A percentile compares a stretch with the other conserved stretches of the same genome.
These are phyloP conservation scores for Leptopilina boulardi DNA, from an alignment of 1,140 invertebrate genomes.

Conservation along the genomic window DNA sequence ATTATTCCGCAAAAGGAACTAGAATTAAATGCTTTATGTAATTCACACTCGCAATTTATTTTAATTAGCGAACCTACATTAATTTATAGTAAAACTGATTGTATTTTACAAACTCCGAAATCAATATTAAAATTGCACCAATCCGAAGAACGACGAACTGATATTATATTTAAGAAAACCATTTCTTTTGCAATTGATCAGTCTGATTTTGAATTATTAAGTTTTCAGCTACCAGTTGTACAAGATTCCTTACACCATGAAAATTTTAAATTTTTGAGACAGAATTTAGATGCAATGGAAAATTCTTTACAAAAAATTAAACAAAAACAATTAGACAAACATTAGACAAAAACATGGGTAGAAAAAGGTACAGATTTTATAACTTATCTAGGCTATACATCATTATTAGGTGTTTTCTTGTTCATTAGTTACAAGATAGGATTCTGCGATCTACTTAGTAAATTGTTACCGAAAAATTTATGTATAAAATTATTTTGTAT, in stretches of 20 bases:
- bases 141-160: not conserved
- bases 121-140: not conserved
- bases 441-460: not conserved
- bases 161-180: not conserved
- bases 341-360: conserved; percentile 49
- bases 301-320: conserved; percentile 46
- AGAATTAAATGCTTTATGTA: too few species aligned
- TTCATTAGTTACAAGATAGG: not conserved
- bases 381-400: not conserved
- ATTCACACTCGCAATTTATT: not conserved
- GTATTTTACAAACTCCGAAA: not conserved
- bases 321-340: too few species aligned
- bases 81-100: not conserved
- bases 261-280: not conserved
- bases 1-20: too few species aligned
- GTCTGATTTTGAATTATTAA: not conserved
- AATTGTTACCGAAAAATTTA: not conserved
- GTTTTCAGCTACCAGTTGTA: not conserved
- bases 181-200: not conserved
- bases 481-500: not conserved
- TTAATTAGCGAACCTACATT: too few species aligned
- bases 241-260: conserved; percentile 6
- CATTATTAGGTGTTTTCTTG: not conserved
- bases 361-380: not conserved
- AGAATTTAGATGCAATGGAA: conserved; percentile 42